These are phyloP conservation scores for Aleiodes leptofemur DNA, from an alignment of 2,888 invertebrate genomes.

Conservation along the genomic window DNA sequence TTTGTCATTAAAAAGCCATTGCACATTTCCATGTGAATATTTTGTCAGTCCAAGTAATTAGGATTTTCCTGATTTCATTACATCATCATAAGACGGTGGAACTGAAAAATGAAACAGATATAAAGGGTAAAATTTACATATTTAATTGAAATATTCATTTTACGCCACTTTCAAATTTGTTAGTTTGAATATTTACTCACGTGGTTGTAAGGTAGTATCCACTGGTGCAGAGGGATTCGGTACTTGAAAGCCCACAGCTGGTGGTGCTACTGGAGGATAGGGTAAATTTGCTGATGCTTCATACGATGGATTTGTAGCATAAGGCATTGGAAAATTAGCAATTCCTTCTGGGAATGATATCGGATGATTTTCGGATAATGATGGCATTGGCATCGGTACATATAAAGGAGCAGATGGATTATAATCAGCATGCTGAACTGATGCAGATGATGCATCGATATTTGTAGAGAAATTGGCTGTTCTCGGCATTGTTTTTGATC, in stretches of 20 bases:
- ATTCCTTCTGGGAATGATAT: not conserved
- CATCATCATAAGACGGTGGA: too few species aligned
- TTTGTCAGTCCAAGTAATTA: too few species aligned
- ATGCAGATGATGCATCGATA: slow-evolving; percentile 8
- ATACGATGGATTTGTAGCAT: not conserved
- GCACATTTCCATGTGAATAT: too few species aligned
- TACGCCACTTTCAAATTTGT: not conserved
- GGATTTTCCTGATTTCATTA: too few species aligned
- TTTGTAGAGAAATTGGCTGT: not conserved
- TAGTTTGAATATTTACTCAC: slow-evolving; percentile 43
- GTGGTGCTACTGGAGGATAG: slow-evolving; percentile 37
- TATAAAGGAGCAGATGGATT: not conserved
- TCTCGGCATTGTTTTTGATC: slow-evolving; percentile 41
- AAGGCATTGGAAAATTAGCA: not conserved
- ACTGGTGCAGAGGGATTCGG: not conserved
- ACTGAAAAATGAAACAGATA: not conserved
- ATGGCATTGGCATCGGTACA: too few species aligned
- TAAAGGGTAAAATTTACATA: too few species aligned
- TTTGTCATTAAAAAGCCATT: too few species aligned
- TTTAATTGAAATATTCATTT: too few species aligned
- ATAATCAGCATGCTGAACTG: not conserved
- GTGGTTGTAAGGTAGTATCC: slow-evolving; percentile 36
- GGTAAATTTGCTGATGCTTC: not conserved
- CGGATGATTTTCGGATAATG: not conserved
- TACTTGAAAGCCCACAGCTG: slow-evolving; percentile 10